These are phyloP conservation scores for Diglossa cyanea DNA, from an alignment of 2,797 vertebrate species.

Conservation along the genomic window DNA sequence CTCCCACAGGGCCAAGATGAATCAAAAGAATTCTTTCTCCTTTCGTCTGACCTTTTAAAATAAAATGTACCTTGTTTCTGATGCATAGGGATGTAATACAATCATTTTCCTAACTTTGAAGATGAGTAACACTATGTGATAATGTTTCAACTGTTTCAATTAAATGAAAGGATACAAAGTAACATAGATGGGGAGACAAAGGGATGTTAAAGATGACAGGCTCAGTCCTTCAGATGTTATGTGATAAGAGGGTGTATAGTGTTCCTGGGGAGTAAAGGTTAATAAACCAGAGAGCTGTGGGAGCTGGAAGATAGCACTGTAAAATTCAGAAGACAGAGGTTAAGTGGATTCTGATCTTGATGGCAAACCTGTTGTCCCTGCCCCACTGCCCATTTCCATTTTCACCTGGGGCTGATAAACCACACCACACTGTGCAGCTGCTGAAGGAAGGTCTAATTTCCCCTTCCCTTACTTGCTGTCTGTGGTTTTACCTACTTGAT, in stretches of 20 bases:
- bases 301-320: background rate
- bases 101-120: background rate
- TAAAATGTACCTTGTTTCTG: background rate
- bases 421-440: accelerated
- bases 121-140: background rate
- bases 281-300: background rate
- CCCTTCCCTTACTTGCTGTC: background rate
- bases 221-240: background rate
- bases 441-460: background rate
- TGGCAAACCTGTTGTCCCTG: background rate
- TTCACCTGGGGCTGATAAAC: background rate
- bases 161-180: background rate
- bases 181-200: background rate
- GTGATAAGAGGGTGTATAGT: background rate
- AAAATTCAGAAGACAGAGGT: background rate
- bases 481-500: background rate
- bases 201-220: background rate
- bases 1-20: background rate
- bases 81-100: background rate
- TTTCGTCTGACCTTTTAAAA: background rate
- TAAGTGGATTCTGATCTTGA: background rate
- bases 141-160: background rate
- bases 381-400: background rate
- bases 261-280: background rate
- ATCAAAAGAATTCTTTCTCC: background rate